Conservation (phyloP, 2,888 invertebrate species). For the Tenthredo mesomela region DNA sequence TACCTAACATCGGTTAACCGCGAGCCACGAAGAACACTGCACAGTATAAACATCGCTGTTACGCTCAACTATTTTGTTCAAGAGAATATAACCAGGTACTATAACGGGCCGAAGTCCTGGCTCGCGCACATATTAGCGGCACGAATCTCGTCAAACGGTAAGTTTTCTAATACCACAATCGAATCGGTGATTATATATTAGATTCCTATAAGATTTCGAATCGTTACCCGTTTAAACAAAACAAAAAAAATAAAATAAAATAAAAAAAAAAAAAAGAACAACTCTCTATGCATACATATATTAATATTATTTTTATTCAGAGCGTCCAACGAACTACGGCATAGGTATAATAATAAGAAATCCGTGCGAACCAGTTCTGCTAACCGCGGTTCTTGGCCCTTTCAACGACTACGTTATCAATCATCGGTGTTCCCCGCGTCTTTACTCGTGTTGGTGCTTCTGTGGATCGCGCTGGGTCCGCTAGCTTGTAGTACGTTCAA, state of each 20-base stretch:
- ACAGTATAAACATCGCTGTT: conserved; percentile 40
- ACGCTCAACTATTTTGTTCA: conserved; percentile 46
- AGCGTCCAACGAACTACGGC: background rate
- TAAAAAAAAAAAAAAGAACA: too few species aligned
- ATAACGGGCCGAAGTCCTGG: conserved; percentile 23
- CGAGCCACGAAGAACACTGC: conserved; percentile 43
- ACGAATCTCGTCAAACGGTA: conserved; percentile 30
- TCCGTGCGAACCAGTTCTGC: conserved; percentile 42
- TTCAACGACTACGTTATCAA: conserved; percentile 50
- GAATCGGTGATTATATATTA: conserved; percentile 7
- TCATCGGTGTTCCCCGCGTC: conserved; percentile 39
- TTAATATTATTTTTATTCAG: background rate
- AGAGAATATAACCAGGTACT: conserved; percentile 44
- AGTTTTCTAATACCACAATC: conserved; percentile 33
- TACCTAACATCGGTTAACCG: conserved; percentile 46
- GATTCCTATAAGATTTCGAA: conserved; percentile 6
- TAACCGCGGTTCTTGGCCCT: conserved; percentile 11
- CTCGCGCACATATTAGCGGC: conserved; percentile 31
- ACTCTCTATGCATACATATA: background rate
- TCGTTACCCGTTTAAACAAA: background rate
- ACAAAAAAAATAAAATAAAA: too few species aligned
- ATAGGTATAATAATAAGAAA: too few species aligned
- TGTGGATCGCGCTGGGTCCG: background rate
- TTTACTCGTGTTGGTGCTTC: conserved; percentile 24
- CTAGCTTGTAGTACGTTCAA: background rate